phyloP scores from a whole-genome alignment of 1,140 invertebrate species.

The Drosophila santomea region DNA sequence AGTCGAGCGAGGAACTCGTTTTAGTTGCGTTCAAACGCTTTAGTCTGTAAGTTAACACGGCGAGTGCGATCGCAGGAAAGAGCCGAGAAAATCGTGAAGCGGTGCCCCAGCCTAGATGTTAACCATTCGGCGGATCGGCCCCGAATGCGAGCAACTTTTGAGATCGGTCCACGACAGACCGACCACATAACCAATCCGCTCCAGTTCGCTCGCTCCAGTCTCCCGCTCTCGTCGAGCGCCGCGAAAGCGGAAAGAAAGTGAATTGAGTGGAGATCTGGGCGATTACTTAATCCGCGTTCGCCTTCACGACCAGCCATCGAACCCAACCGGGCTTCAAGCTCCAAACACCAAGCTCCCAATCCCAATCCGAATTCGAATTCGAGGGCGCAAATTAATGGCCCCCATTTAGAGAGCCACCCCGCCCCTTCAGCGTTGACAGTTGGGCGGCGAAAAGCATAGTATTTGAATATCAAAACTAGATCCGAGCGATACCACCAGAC shows the following conservation, averaged over 20 bases:
- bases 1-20: slow-evolving; percentile 68
- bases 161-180: slow-evolving; percentile 24
- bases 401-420: slow-evolving; percentile 11
- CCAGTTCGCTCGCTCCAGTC: slow-evolving; percentile 9
- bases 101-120: slow-evolving; percentile 57
- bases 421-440: slow-evolving; percentile 54
- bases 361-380: slow-evolving; percentile 1
- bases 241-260: slow-evolving; percentile 72
- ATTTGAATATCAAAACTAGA: slow-evolving; percentile 43
- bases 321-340: slow-evolving; percentile 8
- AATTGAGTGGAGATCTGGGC: slow-evolving; percentile 44
- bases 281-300: slow-evolving; percentile 66
- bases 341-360: neutral
- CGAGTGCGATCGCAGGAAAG: slow-evolving; percentile 64
- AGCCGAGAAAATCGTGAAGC: slow-evolving; percentile 21
- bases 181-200: slow-evolving; percentile 14
- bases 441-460: slow-evolving; percentile 72
- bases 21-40: slow-evolving; percentile 82
- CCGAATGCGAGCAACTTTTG: slow-evolving; percentile 72
- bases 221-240: slow-evolving; percentile 22
- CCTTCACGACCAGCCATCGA: slow-evolving; percentile 24
- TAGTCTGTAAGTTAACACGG: slow-evolving; percentile 77
- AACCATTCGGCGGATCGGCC: slow-evolving; percentile 41
- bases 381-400: slow-evolving; percentile 64
- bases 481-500: slow-evolving; percentile 12